Evolutionary conservation across 2,113 vertebrate genomes (phyloP), one percentile per base, ranked within the genome.

Genomic region (Porphyrio hochstetteri): DNA sequence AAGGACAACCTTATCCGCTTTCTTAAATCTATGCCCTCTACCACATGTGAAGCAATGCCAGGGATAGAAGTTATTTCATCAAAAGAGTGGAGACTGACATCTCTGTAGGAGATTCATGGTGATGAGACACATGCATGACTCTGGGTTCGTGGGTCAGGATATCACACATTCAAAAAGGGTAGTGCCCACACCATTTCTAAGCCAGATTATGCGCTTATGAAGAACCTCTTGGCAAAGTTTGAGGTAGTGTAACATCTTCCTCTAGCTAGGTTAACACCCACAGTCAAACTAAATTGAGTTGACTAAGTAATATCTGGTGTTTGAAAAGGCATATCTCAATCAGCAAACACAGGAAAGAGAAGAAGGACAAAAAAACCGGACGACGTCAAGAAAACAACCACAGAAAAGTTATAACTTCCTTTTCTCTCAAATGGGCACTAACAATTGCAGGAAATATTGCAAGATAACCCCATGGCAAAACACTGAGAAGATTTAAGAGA

Each of bases 381-480:
- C 12, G 23, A 25, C 14, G 60, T 53, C 15, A 94, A 87, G 36
- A 90, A 65, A 87, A 71, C 7, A 75, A 61, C 27, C 31, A 79
- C 69, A 71, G 69, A 60, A 71, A 85, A 78, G 44, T 61, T 72
- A 24, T 28, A 75, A 65, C n/a, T 89, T 87, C 88, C 59, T 79
- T 89, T 93, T 75, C 80, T 76, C 44, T 91, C 80, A 86, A 40
- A 61, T 53, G 40, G 40, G 23, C 59, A 57, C 44, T 69, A 63
- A 71, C n/a, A 86, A 57, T 87, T 81, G 48, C 40, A 78, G 90
- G 77, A 96, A 90, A 91, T 46, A 89, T 19, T 84, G 65, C 55
- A 93, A 88, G 81, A 87, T 42, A 93, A 85, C 9, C 25, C n/a
- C 65, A 48, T 44, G 21, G 28, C 44, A 87, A 77, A 86, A 81